phyloP scores from a whole-genome alignment of 2,888 invertebrate species.

The Athalia rosae region DNA sequence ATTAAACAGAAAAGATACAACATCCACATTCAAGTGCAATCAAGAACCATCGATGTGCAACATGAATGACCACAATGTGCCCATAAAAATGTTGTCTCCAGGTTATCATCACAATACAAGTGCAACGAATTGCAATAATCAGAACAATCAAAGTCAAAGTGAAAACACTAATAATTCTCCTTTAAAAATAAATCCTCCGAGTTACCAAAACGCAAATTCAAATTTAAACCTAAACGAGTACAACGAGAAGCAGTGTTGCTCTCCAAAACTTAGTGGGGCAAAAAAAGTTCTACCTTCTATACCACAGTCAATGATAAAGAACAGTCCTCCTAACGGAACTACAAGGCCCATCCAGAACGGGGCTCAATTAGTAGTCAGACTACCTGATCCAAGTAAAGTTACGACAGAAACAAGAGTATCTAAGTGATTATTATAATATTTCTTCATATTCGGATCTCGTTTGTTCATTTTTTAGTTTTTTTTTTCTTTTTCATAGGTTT shows the following conservation, averaged over 20 bases:
- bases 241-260: constrained; percentile 66
- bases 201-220: constrained; percentile 55
- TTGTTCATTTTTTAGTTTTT: background rate
- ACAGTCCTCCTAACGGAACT: constrained; percentile 57
- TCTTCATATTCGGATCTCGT: background rate
- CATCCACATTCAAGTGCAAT: constrained; percentile 51
- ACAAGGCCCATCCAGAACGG: constrained; percentile 67
- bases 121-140: constrained; percentile 48
- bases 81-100: constrained; percentile 58
- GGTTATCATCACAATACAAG: constrained; percentile 55
- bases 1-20: constrained; percentile 51
- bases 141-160: background rate
- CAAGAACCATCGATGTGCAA: constrained; percentile 52
- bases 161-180: constrained; percentile 57
- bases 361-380: constrained; percentile 70
- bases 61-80: constrained; percentile 60
- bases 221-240: constrained; percentile 60
- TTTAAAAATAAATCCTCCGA: constrained; percentile 56
- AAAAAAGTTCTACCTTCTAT: constrained; percentile 65
- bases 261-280: constrained; percentile 67
- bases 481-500: constrained; percentile 23
- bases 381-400: constrained; percentile 70
- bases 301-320: constrained; percentile 54
- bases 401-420: constrained; percentile 68
- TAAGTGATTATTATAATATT: constrained; percentile 55